phyloP scores from a whole-genome alignment of 2,113 vertebrate species.

The Helogale parvula region DNA sequence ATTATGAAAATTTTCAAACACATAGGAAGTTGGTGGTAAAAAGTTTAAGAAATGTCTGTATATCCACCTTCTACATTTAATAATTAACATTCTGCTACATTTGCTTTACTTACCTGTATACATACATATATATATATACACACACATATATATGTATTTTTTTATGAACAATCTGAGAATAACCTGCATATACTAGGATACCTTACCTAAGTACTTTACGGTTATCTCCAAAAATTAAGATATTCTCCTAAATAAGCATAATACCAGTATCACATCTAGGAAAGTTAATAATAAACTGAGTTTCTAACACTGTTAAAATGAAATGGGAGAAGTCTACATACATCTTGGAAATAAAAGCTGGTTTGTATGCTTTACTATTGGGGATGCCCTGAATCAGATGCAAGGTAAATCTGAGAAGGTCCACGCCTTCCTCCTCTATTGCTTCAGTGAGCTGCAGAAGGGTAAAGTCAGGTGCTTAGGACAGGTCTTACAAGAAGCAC shows the following conservation, averaged over 20 bases:
- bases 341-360: neutral
- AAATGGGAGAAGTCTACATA: neutral
- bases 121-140: too few species aligned
- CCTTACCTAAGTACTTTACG: neutral
- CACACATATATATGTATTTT: neutral
- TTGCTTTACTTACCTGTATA: neutral
- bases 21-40: neutral
- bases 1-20: conserved; percentile 16
- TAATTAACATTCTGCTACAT: neutral
- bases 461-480: neutral
- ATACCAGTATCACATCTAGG: neutral
- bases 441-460: neutral
- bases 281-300: neutral
- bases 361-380: neutral
- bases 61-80: neutral
- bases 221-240: neutral
- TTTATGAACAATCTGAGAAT: neutral
- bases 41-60: neutral
- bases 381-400: neutral
- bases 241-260: neutral
- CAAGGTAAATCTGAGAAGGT: neutral
- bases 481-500: neutral
- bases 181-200: neutral
- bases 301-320: neutral
- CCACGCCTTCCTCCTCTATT: neutral